Conservation (phyloP, 2,888 invertebrate genomes). For the Stomorhina lunata region DNA sequence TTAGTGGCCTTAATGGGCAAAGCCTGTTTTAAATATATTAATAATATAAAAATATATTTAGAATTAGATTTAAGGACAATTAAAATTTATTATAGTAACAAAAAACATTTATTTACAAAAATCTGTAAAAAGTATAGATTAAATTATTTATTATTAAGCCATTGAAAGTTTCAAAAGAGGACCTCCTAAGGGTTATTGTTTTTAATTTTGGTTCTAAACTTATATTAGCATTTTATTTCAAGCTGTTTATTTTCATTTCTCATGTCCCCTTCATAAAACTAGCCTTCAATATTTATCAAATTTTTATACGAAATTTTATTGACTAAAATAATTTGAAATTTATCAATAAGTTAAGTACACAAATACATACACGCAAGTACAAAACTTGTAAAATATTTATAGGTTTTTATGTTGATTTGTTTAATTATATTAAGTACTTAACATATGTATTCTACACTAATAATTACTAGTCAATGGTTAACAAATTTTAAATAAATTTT, state of each 20-base stretch:
- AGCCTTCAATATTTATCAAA: not conserved
- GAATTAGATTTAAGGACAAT: not conserved
- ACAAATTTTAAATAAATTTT: not conserved
- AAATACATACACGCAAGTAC: not conserved
- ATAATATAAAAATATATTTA: constrained; percentile 57
- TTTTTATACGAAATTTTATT: too few relatives aligned
- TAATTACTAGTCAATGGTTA: not conserved
- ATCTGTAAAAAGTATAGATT: too few relatives aligned
- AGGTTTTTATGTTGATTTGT: too few relatives aligned
- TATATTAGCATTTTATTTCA: not conserved
- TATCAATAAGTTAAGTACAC: not conserved
- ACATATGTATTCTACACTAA: not conserved
- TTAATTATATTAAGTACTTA: not conserved
- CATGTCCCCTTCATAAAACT: too few relatives aligned
- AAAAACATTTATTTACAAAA: not conserved
- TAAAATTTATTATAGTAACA: not conserved
- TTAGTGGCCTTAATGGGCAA: constrained; percentile 69
- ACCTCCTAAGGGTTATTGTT: not conserved
- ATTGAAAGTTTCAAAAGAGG: too few relatives aligned
- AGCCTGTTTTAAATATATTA: constrained; percentile 71
- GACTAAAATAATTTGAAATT: not conserved
- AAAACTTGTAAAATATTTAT: too few relatives aligned
- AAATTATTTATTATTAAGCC: too few relatives aligned
- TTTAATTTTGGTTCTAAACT: not conserved
- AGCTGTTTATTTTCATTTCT: too few relatives aligned